These are phyloP conservation scores for Plecotus auritus DNA, from an alignment of 2,113 vertebrate species.

Conservation along the genomic window DNA sequence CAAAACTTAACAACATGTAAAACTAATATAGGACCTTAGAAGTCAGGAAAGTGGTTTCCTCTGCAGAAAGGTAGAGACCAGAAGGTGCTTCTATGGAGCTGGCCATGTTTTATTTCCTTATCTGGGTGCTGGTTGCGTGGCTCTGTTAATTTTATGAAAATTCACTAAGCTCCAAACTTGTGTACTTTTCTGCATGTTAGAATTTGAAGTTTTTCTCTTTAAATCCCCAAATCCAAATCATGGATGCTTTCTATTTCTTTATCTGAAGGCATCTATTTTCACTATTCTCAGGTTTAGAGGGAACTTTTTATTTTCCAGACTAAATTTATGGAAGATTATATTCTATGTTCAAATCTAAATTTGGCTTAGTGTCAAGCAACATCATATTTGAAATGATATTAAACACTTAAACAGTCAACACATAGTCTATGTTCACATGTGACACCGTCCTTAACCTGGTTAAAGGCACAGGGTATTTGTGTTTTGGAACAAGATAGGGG, in stretches of 20 bases:
- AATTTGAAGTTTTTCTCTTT: constrained; percentile 1
- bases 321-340: background rate
- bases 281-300: constrained; percentile 5
- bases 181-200: background rate
- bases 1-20: constrained; percentile 7
- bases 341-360: background rate
- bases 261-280: background rate
- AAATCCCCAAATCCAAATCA: constrained; percentile 1
- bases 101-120: background rate
- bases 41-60: background rate
- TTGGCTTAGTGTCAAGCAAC: background rate
- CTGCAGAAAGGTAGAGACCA: background rate
- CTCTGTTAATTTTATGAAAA: background rate
- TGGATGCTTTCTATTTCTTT: background rate
- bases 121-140: background rate
- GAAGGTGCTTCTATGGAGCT: background rate
- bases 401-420: background rate
- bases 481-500: background rate
- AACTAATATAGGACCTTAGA: background rate
- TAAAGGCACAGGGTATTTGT: background rate
- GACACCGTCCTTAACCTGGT: background rate
- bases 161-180: background rate
- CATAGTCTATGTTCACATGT: background rate
- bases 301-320: constrained; percentile 21
- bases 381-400: constrained; percentile 3